Evolutionary conservation across 2,797 vertebrate species (phyloP), one percentile per base, ranked within the genome.

Genomic region (Cryptoprocta ferox): DNA sequence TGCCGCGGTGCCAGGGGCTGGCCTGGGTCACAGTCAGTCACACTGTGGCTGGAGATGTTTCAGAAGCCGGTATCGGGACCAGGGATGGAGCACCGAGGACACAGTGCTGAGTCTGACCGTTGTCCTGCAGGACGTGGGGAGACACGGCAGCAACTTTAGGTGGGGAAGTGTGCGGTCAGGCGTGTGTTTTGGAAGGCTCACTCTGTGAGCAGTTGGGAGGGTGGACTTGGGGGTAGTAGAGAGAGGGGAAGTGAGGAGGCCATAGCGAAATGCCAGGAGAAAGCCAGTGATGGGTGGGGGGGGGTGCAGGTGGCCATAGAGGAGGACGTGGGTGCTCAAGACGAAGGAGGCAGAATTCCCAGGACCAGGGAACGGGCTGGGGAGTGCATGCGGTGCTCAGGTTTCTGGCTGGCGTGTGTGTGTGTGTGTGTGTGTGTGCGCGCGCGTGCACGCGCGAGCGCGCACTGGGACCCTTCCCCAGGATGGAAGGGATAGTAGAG

Each of bases 81-180:
- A 10, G 6, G 7, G 7, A 35, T 45, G 61, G 68, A 7, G n/a
- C 28, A 2, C 35, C 0, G 0, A 56, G 30, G 15, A 37, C 13
- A 0, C 1, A 0, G 12, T 5, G 5, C 50, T 5, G 26, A 70
- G 32, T 24, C 71, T 14, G 26, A 66, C 30, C 1, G 0, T 13
- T 11, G 48, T n/a, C 48, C 66, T n/a, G 65, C 39, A 11, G 70
- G 66, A 11, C 48, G 5, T 2, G 5, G 19, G 65, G 42, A 42
- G 53, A 26, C 48, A 42, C 0, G 10, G 30, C 21, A 70, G 16
- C 66, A 13, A 1, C 35, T 86, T 53, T 42, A 2, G 35, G 13
- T 32, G 45, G 70, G 37, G 26, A 42, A 26, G 39, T 7, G 37
- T 19, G 19, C 3, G 39, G 45, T 45, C 18, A 48, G 11, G 14